Conservation (phyloP, 2,113 vertebrate genomes). For the Eurystomus gularis region DNA sequence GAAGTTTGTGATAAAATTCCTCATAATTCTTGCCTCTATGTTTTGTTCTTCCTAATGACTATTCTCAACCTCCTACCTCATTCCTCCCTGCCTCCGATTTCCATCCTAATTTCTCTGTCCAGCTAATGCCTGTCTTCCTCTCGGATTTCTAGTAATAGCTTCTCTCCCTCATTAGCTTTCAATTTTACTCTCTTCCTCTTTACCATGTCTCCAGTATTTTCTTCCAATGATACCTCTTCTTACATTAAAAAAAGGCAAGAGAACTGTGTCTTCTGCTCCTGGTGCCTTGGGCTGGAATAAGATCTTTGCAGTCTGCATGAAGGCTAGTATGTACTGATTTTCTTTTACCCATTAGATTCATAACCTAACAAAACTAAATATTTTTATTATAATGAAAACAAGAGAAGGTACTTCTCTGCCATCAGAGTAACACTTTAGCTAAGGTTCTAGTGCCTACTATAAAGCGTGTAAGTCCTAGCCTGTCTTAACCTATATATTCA, state of each 20-base stretch:
- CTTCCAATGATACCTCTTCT: background rate
- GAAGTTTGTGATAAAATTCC: background rate
- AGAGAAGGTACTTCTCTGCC: background rate
- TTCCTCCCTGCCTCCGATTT: fast-evolving
- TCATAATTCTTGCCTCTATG: background rate
- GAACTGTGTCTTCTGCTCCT: background rate
- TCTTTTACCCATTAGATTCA: background rate
- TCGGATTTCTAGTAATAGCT: background rate
- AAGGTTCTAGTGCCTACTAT: background rate
- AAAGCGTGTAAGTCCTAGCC: background rate
- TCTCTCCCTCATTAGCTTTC: background rate
- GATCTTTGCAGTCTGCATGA: background rate
- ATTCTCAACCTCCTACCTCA: background rate
- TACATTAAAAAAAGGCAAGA: background rate
- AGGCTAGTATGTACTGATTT: background rate
- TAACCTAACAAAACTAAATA: background rate
- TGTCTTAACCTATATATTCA: background rate
- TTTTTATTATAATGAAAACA: background rate
- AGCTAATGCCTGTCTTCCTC: background rate
- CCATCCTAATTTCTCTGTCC: background rate
- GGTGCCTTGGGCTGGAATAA: background rate
- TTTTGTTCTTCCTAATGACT: background rate
- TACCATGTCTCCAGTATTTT: background rate
- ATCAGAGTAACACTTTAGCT: background rate
- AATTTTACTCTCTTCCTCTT: background rate